A percentile compares a stretch with the other conserved stretches of the same genome.
Evolutionary conservation across 2,888 invertebrate genomes (phyloP).

Genomic region (Campoplex capitator): DNA sequence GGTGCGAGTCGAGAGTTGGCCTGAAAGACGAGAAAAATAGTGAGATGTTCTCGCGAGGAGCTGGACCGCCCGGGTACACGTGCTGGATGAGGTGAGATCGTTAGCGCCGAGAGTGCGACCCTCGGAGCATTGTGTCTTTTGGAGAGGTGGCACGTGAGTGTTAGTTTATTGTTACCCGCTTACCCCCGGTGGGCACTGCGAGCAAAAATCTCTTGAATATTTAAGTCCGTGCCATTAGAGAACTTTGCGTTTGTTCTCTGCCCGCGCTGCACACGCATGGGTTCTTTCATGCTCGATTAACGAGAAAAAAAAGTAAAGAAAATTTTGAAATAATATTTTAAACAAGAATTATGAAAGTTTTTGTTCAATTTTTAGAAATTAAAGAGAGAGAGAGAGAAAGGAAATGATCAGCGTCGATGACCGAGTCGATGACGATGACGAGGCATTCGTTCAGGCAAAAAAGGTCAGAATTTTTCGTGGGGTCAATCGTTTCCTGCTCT

Average conservation of each 20-base stretch:
- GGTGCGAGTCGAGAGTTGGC: background rate
- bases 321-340: background rate
- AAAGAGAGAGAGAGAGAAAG: constrained; percentile 2
- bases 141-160: constrained; percentile 79
- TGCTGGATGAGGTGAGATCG: constrained; percentile 80
- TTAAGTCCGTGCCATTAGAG: constrained; percentile 80
- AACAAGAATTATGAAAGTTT: background rate
- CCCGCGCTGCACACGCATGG: background rate
- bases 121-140: constrained; percentile 79
- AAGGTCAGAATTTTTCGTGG: background rate
- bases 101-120: constrained; percentile 83
- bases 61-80: constrained; percentile 46
- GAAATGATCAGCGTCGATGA: background rate
- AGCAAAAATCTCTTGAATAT: constrained; percentile 74
- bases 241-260: constrained; percentile 38
- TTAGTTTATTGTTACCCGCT: constrained; percentile 84
- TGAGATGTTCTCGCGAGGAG: constrained; percentile 11
- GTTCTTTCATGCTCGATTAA: background rate
- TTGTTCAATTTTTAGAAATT: background rate
- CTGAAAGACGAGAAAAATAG: constrained; percentile 13
- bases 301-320: background rate
- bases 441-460: background rate
- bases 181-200: constrained; percentile 81
- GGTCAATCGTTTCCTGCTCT: constrained; percentile 20
- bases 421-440: background rate